Evolutionary conservation across 2,888 invertebrate genomes (phyloP).

Genomic region (Sepioteuthis lessoniana): DNA sequence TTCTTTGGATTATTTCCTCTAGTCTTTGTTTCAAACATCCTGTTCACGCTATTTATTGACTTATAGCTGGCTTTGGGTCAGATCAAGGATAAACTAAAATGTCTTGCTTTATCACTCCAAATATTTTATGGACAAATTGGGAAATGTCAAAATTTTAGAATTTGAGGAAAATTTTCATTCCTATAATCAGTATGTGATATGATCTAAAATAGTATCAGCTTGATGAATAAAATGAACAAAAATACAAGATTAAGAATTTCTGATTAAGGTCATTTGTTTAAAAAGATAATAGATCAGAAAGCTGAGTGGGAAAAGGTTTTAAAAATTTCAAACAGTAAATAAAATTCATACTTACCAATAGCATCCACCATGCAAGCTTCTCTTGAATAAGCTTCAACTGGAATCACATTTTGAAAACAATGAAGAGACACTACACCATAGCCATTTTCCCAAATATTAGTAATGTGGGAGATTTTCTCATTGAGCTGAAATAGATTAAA

Average conservation of each 20-base stretch:
- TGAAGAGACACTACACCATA: conserved; percentile 92
- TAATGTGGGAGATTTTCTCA: conserved; percentile 84
- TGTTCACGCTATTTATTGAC: too few species aligned
- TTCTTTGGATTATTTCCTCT: too few species aligned
- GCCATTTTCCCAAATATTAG: conserved; percentile 89
- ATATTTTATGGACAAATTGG: too few species aligned
- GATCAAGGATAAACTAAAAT: too few species aligned
- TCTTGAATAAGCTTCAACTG: conserved; percentile 92
- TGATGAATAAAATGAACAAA: background rate
- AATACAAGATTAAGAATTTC: background rate
- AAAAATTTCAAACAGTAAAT: background rate
- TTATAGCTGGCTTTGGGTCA: too few species aligned
- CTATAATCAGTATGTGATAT: too few species aligned
- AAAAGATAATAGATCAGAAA: background rate
- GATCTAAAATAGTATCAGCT: background rate
- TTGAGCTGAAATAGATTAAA: conserved; percentile 59
- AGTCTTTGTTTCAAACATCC: too few species aligned
- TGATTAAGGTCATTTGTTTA: too few species aligned
- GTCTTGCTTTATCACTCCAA: too few species aligned
- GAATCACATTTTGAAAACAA: conserved; percentile 90
- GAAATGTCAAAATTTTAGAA: too few species aligned
- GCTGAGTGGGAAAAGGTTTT: background rate
- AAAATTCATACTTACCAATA: conserved; percentile 77
- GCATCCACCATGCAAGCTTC: conserved; percentile 97
- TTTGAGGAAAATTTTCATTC: too few species aligned